Evolutionary conservation across 2,888 invertebrate species (phyloP).

Genomic region (Thalpophila matura): DNA sequence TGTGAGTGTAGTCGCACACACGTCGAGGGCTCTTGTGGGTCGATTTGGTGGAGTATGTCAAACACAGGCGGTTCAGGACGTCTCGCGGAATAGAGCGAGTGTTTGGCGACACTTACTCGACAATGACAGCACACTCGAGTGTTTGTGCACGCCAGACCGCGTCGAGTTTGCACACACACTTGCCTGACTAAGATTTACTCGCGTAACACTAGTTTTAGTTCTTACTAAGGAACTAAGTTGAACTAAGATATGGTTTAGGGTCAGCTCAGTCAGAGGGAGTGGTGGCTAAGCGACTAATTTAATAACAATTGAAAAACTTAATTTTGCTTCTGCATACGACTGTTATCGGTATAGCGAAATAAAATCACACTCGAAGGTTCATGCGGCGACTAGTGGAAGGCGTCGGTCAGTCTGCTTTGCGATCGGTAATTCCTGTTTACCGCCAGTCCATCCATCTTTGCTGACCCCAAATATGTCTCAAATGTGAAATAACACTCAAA

Average conservation of each 20-base stretch:
- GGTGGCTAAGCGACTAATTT: no score
- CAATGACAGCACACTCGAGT: constrained; percentile 73
- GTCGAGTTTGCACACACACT: constrained; percentile 72
- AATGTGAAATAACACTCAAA: constrained; percentile 4
- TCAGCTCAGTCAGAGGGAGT: no score
- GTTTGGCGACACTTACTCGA: constrained; percentile 80
- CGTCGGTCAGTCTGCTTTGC: no score
- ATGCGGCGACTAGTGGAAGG: no score
- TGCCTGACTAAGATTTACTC: constrained; percentile 74
- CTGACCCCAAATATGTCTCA: constrained; percentile 16
- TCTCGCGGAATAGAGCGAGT: constrained; percentile 71
- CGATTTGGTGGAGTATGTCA: constrained; percentile 78
- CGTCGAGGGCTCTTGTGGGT: constrained; percentile 73
- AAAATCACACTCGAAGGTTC: no score
- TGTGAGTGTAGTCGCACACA: constrained; percentile 56
- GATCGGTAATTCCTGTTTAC: no score
- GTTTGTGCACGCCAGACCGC: constrained; percentile 72
- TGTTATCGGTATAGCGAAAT: no score
- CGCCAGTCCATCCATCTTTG: no score
- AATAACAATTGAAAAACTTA: no score
- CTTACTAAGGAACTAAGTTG: constrained; percentile 37
- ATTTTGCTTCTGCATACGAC: no score
- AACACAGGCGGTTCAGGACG: constrained; percentile 76
- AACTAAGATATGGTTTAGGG: constrained; percentile 19
- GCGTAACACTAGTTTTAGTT: constrained; percentile 64